Percentiles rank a stretch among this genome's conserved stretches.
phyloP scores from a whole-genome alignment of 2,888 invertebrate species.

The Acanthacorydalis orientalis region DNA sequence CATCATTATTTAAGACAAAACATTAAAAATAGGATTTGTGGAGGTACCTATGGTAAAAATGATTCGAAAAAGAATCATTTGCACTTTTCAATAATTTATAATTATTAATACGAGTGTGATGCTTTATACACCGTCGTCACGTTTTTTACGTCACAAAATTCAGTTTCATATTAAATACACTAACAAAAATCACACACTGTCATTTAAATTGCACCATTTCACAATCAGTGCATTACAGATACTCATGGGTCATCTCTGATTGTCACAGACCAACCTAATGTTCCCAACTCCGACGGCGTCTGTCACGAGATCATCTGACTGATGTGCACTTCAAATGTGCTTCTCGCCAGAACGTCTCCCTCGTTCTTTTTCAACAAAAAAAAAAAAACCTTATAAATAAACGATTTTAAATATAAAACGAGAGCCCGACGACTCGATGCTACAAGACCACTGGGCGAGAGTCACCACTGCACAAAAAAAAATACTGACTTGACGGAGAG shows the following conservation, averaged over 20 bases:
- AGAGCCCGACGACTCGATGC: too few species aligned
- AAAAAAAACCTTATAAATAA: too few species aligned
- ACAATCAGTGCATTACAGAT: too few species aligned
- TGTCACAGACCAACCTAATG: slow-evolving; percentile 4
- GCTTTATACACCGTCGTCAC: too few species aligned
- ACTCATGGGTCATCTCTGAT: slow-evolving; percentile 1
- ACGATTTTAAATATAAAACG: too few species aligned
- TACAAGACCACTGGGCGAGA: background rate
- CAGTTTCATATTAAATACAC: too few species aligned
- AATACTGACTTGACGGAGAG: slow-evolving; percentile 17
- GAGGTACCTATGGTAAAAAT: slow-evolving; percentile 27
- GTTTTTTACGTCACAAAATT: too few species aligned
- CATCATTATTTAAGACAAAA: slow-evolving; percentile 11
- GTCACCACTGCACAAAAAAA: slow-evolving; percentile 9
- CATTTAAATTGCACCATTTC: too few species aligned
- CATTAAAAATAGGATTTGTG: slow-evolving; percentile 21
- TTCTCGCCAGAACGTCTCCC: too few species aligned
- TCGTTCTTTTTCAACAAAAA: too few species aligned
- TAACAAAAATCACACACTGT: too few species aligned
- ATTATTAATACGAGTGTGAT: too few species aligned
- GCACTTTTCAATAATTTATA: slow-evolving; percentile 8
- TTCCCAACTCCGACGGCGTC: slow-evolving; percentile 3
- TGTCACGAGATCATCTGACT: background rate
- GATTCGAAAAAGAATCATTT: slow-evolving; percentile 22
- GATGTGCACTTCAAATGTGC: background rate